These are phyloP conservation scores for Melanostoma mellinum DNA, from an alignment of 2,888 invertebrate genomes.

Conservation along the genomic window DNA sequence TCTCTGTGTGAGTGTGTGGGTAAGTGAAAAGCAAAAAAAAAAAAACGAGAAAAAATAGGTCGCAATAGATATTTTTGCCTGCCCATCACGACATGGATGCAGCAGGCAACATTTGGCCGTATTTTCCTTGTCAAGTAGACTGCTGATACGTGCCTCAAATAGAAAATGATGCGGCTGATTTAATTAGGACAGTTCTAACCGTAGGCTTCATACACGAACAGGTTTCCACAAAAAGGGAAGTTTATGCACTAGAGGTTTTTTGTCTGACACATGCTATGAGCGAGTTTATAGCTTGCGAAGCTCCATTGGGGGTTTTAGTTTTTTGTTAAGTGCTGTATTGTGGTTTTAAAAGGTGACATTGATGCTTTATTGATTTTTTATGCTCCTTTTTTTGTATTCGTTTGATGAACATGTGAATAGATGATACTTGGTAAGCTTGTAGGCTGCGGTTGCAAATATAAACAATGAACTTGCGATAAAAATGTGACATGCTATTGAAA, in stretches of 20 bases:
- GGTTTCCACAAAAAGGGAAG: slow-evolving; percentile 23
- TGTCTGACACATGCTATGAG: background rate
- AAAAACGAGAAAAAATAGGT: slow-evolving; percentile 24
- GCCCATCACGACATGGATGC: slow-evolving; percentile 35
- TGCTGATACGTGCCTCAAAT: slow-evolving; percentile 55
- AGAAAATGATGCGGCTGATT: slow-evolving; percentile 52
- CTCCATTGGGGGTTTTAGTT: slow-evolving; percentile 30
- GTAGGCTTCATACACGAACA: slow-evolving; percentile 36
- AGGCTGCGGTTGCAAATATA: too few species aligned
- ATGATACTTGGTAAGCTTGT: too few species aligned
- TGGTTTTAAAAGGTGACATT: slow-evolving; percentile 47
- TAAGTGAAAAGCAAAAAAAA: background rate
- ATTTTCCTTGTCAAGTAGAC: slow-evolving; percentile 42
- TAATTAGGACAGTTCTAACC: slow-evolving; percentile 49
- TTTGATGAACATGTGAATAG: background rate
- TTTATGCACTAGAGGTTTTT: slow-evolving; percentile 31
- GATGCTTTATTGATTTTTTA: slow-evolving; percentile 57
- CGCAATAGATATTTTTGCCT: slow-evolving; percentile 24
- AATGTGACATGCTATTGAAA: too few species aligned
- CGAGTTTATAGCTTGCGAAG: background rate
- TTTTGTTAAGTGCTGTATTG: slow-evolving; percentile 14
- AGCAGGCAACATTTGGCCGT: slow-evolving; percentile 28
- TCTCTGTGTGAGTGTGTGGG: slow-evolving; percentile 5
- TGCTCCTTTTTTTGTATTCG: slow-evolving; percentile 13
- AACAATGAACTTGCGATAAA: too few species aligned